Evolutionary conservation across 2,113 vertebrate species (phyloP), one percentile per base, ranked within the genome.

Genomic region (Muntiacus reevesi): DNA sequence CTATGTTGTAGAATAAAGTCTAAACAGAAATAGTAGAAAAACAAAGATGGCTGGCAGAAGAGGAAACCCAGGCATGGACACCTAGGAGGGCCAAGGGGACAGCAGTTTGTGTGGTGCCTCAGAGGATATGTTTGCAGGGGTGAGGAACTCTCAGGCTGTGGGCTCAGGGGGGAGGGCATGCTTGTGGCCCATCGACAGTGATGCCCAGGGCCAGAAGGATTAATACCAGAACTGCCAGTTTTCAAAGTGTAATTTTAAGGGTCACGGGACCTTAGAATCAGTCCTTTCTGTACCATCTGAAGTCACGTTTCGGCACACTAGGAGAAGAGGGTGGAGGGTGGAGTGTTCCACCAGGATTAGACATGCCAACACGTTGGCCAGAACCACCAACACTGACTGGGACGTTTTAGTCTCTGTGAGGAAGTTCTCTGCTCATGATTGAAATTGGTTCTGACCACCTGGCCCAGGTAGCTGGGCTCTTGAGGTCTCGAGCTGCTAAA

Each of bases 11-110:
- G 54, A 60, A 93, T 54, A 7, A 54, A 94, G 45, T 52, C 89
- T 52, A 87, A 83, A 54, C 12, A 83, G 81, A 93, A 97, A 91
- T 36, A 62, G 36, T 2, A n/a, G 43, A 33, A n/a, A 45, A 55
- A 57, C 15, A 55, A 33, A 25, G 87, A n/a, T n/a, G 71, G 57
- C 2, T 13, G 45, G 45, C 19, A 16, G 84, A 54, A 67, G 4
- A 57, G 88, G 76, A 16, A 28, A 47, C 33, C 8, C 2, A 23
- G 59, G 50, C 19, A 23, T 0, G 16, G n/a, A 47, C 30, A 7
- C 87, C 0, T 6, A 55, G 47, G n/a, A 3, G 3, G 5, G 14
- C 6, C 33, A 17, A 27, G 59, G 27, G 27, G 86, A 67, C 17
- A 23, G 62, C 33, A 57, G 93, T 2, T 47, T 89, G 79, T 36